A percentile compares a stretch with the other conserved stretches of the same genome.
These are phyloP conservation scores for Frankliniella intonsa DNA, from an alignment of 2,888 invertebrate genomes.

Conservation along the genomic window DNA sequence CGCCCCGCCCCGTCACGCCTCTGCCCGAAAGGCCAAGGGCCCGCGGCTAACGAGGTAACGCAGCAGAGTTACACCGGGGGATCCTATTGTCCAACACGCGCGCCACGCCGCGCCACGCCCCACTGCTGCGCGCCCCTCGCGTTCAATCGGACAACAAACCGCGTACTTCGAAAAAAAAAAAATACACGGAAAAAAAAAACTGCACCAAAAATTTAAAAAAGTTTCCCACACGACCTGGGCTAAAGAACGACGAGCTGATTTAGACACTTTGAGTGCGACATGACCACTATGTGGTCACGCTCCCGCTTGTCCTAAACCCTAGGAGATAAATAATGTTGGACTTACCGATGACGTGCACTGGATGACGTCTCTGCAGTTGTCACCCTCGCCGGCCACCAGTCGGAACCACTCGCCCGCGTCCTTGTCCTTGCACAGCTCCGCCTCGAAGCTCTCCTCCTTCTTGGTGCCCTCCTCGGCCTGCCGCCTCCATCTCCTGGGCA, in stretches of 20 bases:
- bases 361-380: slow-evolving; percentile 90
- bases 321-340: too few relatives aligned
- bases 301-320: too few relatives aligned
- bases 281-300: too few relatives aligned
- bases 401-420: slow-evolving; percentile 95
- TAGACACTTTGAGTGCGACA: too few relatives aligned
- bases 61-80: background rate
- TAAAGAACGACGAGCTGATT: too few relatives aligned
- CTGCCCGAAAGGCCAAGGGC: background rate
- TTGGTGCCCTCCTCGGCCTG: slow-evolving; percentile 59
- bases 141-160: background rate
- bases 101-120: too few relatives aligned
- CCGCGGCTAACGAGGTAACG: background rate
- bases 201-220: slow-evolving; percentile 28
- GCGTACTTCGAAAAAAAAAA: slow-evolving; percentile 6
- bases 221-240: slow-evolving; percentile 28
- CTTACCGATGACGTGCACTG: slow-evolving; percentile 89
- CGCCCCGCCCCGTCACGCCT: too few relatives aligned
- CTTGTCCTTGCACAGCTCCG: slow-evolving; percentile 87
- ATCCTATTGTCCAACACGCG: background rate
- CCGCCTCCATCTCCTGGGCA: slow-evolving; percentile 49
- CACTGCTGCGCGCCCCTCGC: background rate
- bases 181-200: slow-evolving; percentile 33
- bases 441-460: slow-evolving; percentile 82
- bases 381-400: slow-evolving; percentile 81